Evolutionary conservation across 1,140 invertebrate species (phyloP), one percentile per base, ranked within the genome.

Genomic region (Diorhabda carinulata): DNA sequence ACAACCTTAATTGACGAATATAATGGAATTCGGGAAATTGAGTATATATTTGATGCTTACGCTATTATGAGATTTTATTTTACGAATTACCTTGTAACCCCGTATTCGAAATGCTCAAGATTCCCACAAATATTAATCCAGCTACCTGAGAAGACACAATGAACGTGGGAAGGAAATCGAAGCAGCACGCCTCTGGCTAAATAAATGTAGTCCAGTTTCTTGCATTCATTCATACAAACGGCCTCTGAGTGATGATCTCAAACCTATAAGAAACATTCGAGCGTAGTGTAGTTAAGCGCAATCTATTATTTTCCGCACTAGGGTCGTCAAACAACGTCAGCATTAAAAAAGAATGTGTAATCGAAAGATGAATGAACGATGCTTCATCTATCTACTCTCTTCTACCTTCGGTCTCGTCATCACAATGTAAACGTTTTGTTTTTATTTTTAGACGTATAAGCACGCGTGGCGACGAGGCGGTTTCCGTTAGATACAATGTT

Each of bases 181-280:
- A 52, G 2, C 6, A 52, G 47, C 47, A 52, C 47, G 47, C 47
- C 47, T 52, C 47, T 52, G 47, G 2, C 6, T n/a, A n/a, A 52
- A n/a, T 52, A 52, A 52, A 52, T 52, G 47, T 52, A n/a, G n/a
- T 52, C 47, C 47, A 52, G 47, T 52, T 52, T 52, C 47, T 52
- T 52, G 47, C 47, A 3, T 52, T 52, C 47, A 52, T 52, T 52
- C 47, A 52, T 52, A 52, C 47, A 52, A 52, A 52, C 47, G 47
- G 47, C 47, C 6, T 6, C 45, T 52, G 5, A 9, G 45, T 9
- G 47, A 52, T 52, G 47, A 52, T 52, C 47, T 6, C 47, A 52
- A 52, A 25, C 25, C 25, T 25, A 25, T 25, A 25, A 25, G 47
- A 6, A 52, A 52, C 47, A 8, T 52, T 52, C 47, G 47, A 52